Evolutionary conservation across 1,140 invertebrate species (phyloP).

Genomic region (Anoplolepis gracilipes): DNA sequence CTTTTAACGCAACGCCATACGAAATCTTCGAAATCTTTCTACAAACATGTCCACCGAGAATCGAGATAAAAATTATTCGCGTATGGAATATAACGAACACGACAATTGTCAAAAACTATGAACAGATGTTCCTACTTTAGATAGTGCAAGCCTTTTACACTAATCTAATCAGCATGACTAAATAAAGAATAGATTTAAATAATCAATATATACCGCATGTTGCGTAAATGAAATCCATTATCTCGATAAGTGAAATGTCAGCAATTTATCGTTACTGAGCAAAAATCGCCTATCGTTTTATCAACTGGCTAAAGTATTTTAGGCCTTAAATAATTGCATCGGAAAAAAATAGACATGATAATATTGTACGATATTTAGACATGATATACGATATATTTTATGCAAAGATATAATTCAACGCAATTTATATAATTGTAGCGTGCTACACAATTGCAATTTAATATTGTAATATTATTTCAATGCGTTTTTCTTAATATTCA

Average conservation of each 20-base stretch:
- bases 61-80: slow-evolving; percentile 41
- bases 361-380: too few species aligned
- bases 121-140: slow-evolving; percentile 83
- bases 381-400: too few species aligned
- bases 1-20: background rate
- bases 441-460: background rate
- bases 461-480: background rate
- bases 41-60: slow-evolving; percentile 12
- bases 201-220: slow-evolving; percentile 78
- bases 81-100: background rate
- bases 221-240: slow-evolving; percentile 69
- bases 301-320: background rate
- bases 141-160: slow-evolving; percentile 83
- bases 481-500: background rate
- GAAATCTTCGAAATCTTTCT: background rate
- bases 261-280: background rate
- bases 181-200: slow-evolving; percentile 82
- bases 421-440: background rate
- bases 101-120: slow-evolving; percentile 22
- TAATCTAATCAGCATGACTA: slow-evolving; percentile 84
- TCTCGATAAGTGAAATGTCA: slow-evolving; percentile 24
- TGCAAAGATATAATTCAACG: background rate
- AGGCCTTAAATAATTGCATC: background rate
- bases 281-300: background rate
- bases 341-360: background rate